Conservation (phyloP, 2,888 invertebrate species). For the Cephalotes varians region DNA sequence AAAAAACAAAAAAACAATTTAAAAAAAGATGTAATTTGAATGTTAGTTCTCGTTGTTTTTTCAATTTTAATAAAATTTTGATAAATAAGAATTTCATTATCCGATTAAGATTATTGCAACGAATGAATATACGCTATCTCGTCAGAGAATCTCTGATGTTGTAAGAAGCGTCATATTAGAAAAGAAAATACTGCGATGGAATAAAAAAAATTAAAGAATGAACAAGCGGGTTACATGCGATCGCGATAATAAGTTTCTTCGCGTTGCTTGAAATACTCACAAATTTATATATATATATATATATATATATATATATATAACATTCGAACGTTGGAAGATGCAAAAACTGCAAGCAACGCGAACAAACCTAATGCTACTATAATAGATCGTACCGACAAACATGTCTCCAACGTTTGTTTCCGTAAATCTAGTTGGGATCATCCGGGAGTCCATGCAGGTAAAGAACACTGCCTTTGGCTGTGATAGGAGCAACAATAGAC, state of each 20-base stretch:
- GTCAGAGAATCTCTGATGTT: not conserved
- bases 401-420: conserved; percentile 98
- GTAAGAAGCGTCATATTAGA: not conserved
- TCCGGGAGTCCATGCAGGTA: conserved; percentile 99
- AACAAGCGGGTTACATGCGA: conserved; percentile 31
- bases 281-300: no score
- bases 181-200: not conserved
- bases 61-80: not conserved
- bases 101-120: not conserved
- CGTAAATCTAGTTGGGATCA: conserved; percentile 98
- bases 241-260: no score
- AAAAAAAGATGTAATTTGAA: not conserved
- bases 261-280: no score
- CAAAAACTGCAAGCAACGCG: no score
- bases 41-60: not conserved
- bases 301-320: no score
- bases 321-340: no score
- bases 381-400: conserved; percentile 93
- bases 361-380: conserved; percentile 70
- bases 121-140: not conserved
- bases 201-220: not conserved
- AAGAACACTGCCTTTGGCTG: conserved; percentile 99
- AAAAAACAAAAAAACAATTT: not conserved
- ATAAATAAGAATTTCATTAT: not conserved
- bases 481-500: conserved; percentile 75